Percentiles rank a stretch among this genome's conserved stretches.
phyloP scores from a whole-genome alignment of 2,113 vertebrate genomes.

The Petromus typicus region DNA sequence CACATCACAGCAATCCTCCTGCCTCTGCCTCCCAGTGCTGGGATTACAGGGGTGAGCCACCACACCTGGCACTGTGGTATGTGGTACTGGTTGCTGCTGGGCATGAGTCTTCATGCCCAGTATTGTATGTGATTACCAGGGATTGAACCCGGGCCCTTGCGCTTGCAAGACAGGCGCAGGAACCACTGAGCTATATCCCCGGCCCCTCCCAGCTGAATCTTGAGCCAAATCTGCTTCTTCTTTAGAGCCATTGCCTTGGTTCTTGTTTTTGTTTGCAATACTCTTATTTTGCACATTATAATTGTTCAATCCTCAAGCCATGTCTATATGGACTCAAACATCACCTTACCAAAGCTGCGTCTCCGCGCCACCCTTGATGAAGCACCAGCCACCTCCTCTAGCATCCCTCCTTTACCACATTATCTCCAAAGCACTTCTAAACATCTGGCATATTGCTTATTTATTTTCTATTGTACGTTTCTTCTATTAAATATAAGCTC shows the following conservation, averaged over 20 bases:
- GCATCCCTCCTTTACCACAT: neutral
- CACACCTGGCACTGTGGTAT: too few relatives aligned
- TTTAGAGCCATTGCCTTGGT: neutral
- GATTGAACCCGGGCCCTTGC: too few relatives aligned
- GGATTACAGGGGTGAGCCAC: too few relatives aligned
- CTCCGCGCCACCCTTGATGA: neutral
- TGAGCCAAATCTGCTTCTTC: neutral
- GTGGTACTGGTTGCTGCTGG: too few relatives aligned
- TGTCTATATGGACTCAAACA: neutral
- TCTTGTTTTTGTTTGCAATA: neutral
- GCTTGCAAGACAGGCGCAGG: too few relatives aligned
- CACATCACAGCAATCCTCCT: too few relatives aligned
- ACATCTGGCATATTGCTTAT: neutral
- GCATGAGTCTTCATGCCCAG: too few relatives aligned
- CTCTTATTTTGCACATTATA: neutral
- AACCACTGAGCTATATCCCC: too few relatives aligned
- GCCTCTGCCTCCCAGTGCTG: too few relatives aligned
- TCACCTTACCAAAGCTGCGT: neutral
- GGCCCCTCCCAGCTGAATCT: neutral
- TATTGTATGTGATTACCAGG: too few relatives aligned
- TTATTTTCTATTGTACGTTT: conserved; percentile 21
- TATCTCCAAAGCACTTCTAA: neutral
- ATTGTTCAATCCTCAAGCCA: neutral
- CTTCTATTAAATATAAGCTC: neutral
- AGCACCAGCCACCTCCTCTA: neutral